Percentiles rank a stretch among this genome's conserved stretches.
These are phyloP conservation scores for Sebastes kiyomatsui DNA, from an alignment of 2,797 vertebrate genomes.

Conservation along the genomic window DNA sequence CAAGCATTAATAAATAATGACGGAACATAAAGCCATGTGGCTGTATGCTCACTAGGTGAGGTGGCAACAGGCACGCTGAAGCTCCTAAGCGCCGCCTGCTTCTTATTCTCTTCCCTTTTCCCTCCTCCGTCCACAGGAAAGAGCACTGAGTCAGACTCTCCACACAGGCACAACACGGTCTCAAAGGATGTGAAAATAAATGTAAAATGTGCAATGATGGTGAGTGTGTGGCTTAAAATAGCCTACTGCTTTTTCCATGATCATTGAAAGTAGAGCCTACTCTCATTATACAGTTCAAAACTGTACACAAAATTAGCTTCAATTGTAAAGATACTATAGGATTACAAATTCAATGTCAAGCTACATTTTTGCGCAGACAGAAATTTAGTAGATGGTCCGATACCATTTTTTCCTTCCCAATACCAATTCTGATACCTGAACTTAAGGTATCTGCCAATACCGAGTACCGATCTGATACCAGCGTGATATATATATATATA, in stretches of 20 bases:
- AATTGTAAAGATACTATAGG: background rate
- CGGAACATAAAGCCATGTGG: constrained; percentile 17
- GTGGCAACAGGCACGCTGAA: background rate
- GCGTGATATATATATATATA: no score
- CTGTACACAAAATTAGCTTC: background rate
- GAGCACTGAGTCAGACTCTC: constrained; percentile 62
- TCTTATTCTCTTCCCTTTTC: constrained; percentile 42
- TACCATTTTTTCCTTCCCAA: no score
- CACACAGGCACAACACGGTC: constrained; percentile 30
- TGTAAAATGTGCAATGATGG: background rate
- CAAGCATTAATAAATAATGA: constrained; percentile 61
- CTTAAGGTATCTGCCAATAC: no score
- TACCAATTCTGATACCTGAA: no score
- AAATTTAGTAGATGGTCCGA: no score
- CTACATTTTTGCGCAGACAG: background rate
- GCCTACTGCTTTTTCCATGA: constrained; percentile 10
- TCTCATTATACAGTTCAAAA: background rate
- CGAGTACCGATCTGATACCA: no score
- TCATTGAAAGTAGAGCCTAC: background rate
- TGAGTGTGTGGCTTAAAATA: constrained; percentile 34
- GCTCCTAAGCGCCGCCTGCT: background rate
- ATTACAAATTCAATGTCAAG: background rate
- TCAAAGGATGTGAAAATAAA: constrained; percentile 35
- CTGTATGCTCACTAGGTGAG: constrained; percentile 1
- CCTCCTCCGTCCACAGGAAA: constrained; percentile 50